Evolutionary conservation across 2,888 invertebrate genomes (phyloP).

Genomic region (Lingula anatina): DNA sequence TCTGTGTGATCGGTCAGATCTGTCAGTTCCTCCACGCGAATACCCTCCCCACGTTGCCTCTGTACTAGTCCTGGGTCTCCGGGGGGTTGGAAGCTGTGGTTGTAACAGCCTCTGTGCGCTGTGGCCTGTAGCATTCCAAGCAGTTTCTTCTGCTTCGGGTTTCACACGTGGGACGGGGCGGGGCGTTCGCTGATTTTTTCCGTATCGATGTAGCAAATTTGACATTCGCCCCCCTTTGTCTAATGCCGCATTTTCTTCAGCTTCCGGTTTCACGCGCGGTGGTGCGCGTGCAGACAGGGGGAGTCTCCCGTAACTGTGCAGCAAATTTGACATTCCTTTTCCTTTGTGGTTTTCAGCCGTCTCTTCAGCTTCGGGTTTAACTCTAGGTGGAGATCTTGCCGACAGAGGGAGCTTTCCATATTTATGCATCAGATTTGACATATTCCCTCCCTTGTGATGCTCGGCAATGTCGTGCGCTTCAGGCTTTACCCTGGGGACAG

Average conservation of each 20-base stretch:
- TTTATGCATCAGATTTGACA: conserved; percentile 26
- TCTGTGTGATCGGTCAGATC: no score
- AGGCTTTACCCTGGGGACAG: conserved; percentile 27
- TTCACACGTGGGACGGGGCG: conserved; percentile 23
- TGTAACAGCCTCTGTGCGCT: no score
- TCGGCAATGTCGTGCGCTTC: conserved; percentile 24
- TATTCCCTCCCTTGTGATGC: conserved; percentile 23
- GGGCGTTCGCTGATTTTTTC: conserved; percentile 9
- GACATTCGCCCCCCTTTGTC: conserved; percentile 26
- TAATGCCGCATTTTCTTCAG: conserved; percentile 21
- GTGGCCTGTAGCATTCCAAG: no score
- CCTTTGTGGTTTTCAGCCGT: conserved; percentile 24
- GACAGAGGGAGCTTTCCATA: conserved; percentile 18
- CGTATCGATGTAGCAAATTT: conserved; percentile 22
- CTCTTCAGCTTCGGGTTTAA: conserved; percentile 21
- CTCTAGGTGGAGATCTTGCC: conserved; percentile 20
- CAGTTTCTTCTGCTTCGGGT: conserved; percentile 21
- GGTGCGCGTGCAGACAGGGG: conserved; percentile 19
- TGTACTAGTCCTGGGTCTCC: no score
- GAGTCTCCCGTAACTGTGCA: conserved; percentile 22
- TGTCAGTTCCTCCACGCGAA: no score
- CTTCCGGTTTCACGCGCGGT: conserved; percentile 28
- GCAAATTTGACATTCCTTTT: conserved; percentile 22
- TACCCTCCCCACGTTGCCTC: no score
- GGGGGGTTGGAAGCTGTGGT: no score